phyloP scores from a whole-genome alignment of 2,797 vertebrate genomes.

The Stomatorhinus walkeri region DNA sequence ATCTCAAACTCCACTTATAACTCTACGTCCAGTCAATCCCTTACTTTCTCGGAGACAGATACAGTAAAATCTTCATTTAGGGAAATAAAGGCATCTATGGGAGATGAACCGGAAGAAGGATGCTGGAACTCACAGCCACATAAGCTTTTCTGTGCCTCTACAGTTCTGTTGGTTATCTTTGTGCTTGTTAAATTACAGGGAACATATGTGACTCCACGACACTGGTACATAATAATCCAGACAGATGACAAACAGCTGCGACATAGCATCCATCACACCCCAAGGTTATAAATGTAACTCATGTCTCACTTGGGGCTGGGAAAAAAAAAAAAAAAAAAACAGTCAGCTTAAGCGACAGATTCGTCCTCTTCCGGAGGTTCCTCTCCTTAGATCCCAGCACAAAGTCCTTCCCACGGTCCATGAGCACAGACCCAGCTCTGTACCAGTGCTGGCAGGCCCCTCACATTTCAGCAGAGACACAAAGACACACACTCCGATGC shows the following conservation, averaged over 20 bases:
- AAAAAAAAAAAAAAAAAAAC: slow-evolving; percentile 24
- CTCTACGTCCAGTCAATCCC: background rate
- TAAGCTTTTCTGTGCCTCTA: background rate
- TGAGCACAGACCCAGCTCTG: slow-evolving; percentile 32
- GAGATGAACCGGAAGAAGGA: background rate
- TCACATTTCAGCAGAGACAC: slow-evolving; percentile 30
- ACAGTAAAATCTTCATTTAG: background rate
- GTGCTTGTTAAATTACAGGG: slow-evolving; percentile 13
- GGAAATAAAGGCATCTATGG: slow-evolving; percentile 10
- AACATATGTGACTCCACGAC: background rate
- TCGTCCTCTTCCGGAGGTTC: slow-evolving; percentile 22
- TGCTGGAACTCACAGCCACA: background rate
- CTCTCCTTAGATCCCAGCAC: slow-evolving; percentile 33
- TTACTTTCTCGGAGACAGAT: background rate
- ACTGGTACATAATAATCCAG: background rate
- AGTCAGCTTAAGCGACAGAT: slow-evolving; percentile 31
- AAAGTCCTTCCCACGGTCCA: slow-evolving; percentile 36
- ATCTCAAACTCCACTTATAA: background rate
- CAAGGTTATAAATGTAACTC: slow-evolving; percentile 3
- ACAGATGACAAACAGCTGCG: background rate
- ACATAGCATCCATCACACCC: background rate
- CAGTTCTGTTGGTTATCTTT: slow-evolving; percentile 4
- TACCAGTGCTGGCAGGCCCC: slow-evolving; percentile 39
- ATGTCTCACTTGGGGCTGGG: slow-evolving; percentile 21
- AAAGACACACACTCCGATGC: slow-evolving; percentile 25